These are phyloP conservation scores for Dromaius novaehollandiae DNA, from an alignment of 2,113 vertebrate genomes.

Conservation along the genomic window DNA sequence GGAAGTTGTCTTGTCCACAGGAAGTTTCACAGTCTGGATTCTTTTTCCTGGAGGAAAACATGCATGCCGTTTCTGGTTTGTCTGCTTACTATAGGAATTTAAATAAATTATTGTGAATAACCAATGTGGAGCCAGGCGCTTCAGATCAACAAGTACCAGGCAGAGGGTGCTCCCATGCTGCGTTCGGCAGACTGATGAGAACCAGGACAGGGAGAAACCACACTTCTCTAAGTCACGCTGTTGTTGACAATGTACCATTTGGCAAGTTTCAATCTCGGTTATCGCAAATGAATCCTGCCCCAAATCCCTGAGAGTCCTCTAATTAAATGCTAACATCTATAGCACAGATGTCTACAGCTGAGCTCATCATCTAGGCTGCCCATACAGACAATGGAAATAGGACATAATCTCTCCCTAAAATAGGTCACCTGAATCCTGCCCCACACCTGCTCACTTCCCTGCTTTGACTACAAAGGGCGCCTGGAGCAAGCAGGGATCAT, in stretches of 20 bases:
- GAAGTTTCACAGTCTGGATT: conserved; percentile 87
- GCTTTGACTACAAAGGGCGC: conserved; percentile 51
- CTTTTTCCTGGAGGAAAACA: conserved; percentile 81
- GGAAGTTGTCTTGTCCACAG: conserved; percentile 88
- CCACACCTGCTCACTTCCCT: conserved; percentile 53
- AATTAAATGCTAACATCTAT: conserved; percentile 30
- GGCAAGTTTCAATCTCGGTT: conserved; percentile 13
- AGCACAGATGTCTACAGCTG: not conserved
- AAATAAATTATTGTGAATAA: not conserved
- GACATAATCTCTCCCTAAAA: conserved; percentile 14
- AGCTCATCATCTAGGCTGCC: conserved; percentile 1
- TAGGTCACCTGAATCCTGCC: not conserved
- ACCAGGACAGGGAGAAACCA: not conserved
- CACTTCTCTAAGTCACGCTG: not conserved
- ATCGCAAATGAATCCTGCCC: not conserved
- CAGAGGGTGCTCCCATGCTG: not conserved
- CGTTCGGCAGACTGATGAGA: not conserved
- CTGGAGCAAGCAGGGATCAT: not conserved
- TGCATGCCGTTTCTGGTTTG: not conserved
- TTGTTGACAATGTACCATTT: not conserved
- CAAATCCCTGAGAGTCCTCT: not conserved
- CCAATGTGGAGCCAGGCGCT: fast-evolving
- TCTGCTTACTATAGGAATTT: not conserved
- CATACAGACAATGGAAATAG: conserved; percentile 24
- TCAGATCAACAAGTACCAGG: not conserved